Evolutionary conservation across 2,888 invertebrate genomes (phyloP).

Genomic region (Bembecia ichneumoniformis): DNA sequence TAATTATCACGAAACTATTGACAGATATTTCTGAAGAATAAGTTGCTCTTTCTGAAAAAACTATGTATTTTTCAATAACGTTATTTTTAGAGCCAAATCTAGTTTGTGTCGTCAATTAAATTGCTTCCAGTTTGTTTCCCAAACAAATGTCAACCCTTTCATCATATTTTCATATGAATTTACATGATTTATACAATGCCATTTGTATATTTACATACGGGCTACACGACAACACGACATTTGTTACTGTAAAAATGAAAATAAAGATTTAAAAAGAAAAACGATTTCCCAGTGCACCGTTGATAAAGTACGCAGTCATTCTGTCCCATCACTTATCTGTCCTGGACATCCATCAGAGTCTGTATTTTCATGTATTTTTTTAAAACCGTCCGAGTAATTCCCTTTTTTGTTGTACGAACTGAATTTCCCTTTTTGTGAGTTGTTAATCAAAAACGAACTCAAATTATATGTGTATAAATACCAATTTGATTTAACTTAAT

Average conservation of each 20-base stretch:
- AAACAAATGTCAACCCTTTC: not conserved
- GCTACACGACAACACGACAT: not conserved
- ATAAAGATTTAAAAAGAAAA: not conserved
- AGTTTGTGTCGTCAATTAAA: too few relatives aligned
- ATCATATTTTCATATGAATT: not conserved
- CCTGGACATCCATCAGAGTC: not conserved
- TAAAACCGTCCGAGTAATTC: not conserved
- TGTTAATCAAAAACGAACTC: too few relatives aligned
- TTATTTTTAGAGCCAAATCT: too few relatives aligned
- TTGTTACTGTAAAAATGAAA: not conserved
- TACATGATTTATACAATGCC: not conserved
- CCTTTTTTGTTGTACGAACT: too few relatives aligned
- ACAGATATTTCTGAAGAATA: too few relatives aligned
- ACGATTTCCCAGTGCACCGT: not conserved
- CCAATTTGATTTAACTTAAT: too few relatives aligned
- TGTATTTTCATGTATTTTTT: not conserved
- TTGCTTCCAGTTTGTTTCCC: not conserved
- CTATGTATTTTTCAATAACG: too few relatives aligned
- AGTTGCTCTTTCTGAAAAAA: too few relatives aligned
- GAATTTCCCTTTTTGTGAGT: too few relatives aligned
- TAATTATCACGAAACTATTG: too few relatives aligned
- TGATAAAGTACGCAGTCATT: not conserved
- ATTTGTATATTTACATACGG: not conserved
- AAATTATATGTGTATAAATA: too few relatives aligned
- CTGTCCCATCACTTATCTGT: not conserved